Evolutionary conservation across 1,140 invertebrate species (phyloP), one percentile per base, ranked within the genome.

Genomic region (Tetraneura akinire): DNA sequence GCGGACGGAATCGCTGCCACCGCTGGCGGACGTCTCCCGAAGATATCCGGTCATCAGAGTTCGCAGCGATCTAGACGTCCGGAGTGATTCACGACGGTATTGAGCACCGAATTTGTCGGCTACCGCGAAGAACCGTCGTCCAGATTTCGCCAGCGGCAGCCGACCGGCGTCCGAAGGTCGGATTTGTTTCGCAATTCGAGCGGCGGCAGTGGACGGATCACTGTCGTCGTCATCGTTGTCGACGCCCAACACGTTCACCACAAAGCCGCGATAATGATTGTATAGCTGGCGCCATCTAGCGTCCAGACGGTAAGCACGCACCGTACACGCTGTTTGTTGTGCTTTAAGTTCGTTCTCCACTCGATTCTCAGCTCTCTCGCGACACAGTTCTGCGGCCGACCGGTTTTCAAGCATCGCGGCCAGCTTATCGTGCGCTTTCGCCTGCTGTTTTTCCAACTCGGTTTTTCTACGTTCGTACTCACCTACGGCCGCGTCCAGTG

Each of bases 281-380:
- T 49, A 13, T 0, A 70, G 13, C 21, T 49, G 66, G 6, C 9
- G n/a, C 21, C 66, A 70, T 11, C 21, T 70, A 13, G 21, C 66
- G 42, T 70, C 42, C 66, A 70, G 14, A 8, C 66, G 66, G 16
- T 49, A 70, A 21, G 42, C 66, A 21, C 42, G 66, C 42, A 70
- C 66, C 21, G 66, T 70, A 42, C 21, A 9, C 10, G 66, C 66
- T 5, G 66, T 70, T 1, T 42, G 42, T 42, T n/a, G 42, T 13
- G 66, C 66, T 18, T 47, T 70, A 42, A 70, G 66, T 16, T 70
- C 66, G 66, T 70, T 70, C 3, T 70, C 66, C 14, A 16, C 66
- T 21, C 21, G 66, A 9, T 70, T 21, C 21, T 23, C 42, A 0
- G 26, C 13, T 42, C 1, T 16, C 23, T 49, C 66, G 21, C 21